These are phyloP conservation scores for Bombus vancouverensis DNA, from an alignment of 1,140 invertebrate genomes.

Conservation along the genomic window DNA sequence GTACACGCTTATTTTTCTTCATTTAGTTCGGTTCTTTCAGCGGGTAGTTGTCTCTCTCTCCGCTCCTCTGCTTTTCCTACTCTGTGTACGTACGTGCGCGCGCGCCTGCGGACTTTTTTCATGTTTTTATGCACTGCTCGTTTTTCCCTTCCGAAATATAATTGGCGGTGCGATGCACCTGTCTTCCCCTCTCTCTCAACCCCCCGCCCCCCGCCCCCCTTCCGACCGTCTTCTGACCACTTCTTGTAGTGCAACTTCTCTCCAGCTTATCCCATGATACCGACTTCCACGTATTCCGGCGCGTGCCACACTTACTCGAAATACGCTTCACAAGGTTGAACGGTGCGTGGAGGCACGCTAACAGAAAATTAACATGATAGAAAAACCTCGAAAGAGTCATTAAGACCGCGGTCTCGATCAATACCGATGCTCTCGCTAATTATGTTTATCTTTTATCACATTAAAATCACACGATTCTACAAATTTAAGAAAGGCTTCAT, in stretches of 20 bases:
- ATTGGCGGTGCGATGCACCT: conserved; percentile 83
- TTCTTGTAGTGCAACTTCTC: conserved; percentile 62
- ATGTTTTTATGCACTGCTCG: conserved; percentile 75
- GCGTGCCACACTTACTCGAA: conserved; percentile 66
- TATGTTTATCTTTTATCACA: no score
- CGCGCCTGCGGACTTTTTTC: conserved; percentile 69
- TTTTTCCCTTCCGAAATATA: conserved; percentile 82
- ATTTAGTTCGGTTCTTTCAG: conserved; percentile 36
- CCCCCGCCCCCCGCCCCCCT: conserved; percentile 10
- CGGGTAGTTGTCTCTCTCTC: conserved; percentile 1
- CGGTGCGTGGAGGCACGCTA: background rate
- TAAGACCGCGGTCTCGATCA: no score
- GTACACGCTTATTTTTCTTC: conserved; percentile 17
- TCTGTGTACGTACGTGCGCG: conserved; percentile 27
- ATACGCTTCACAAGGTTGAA: conserved; percentile 18
- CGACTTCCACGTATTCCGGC: conserved; percentile 72
- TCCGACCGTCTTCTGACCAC: conserved; percentile 35
- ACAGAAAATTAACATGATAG: conserved; percentile 31
- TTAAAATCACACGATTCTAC: no score
- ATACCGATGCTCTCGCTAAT: background rate
- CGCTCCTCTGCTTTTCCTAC: conserved; percentile 13
- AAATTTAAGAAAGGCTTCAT: no score
- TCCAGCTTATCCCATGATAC: conserved; percentile 54
- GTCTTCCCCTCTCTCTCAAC: conserved; percentile 72
- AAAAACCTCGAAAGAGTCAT: background rate